Conservation (phyloP, 2,113 vertebrate species). For the Pyrgilauda ruficollis region DNA sequence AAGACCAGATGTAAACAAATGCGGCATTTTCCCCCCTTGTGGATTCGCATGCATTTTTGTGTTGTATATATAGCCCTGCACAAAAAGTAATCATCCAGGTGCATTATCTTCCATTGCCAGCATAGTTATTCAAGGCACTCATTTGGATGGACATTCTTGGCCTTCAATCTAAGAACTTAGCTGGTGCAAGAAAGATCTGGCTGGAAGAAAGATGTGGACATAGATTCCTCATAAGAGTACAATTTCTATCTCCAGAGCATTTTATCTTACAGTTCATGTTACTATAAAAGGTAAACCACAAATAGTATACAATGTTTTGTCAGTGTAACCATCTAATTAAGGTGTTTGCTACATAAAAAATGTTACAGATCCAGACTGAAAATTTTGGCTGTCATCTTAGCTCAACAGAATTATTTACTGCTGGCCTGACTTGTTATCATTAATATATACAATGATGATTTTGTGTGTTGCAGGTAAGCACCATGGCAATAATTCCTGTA, state of each 20-base stretch:
- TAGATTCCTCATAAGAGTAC: not conserved
- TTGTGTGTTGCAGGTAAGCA: not conserved
- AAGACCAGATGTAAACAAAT: not conserved
- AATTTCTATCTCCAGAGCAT: not conserved
- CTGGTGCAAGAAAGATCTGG: not conserved
- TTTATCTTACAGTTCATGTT: not conserved
- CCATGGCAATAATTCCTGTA: not conserved
- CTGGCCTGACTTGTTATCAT: not conserved
- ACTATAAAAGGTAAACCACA: not conserved
- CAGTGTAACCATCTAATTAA: not conserved
- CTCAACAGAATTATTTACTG: not conserved
- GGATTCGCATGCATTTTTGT: not conserved
- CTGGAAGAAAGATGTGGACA: not conserved
- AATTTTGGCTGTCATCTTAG: not conserved
- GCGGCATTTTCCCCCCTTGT: accelerated
- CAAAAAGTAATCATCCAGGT: not conserved
- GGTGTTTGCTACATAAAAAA: not conserved
- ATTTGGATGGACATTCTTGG: not conserved
- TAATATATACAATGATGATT: not conserved
- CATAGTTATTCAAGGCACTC: not conserved
- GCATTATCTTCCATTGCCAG: not conserved
- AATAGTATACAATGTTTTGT: not conserved
- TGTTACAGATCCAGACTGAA: not conserved
- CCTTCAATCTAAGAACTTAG: not conserved
- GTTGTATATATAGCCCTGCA: not conserved